These are phyloP conservation scores for Lutraria lutraria DNA, from an alignment of 2,888 invertebrate genomes.

Conservation along the genomic window DNA sequence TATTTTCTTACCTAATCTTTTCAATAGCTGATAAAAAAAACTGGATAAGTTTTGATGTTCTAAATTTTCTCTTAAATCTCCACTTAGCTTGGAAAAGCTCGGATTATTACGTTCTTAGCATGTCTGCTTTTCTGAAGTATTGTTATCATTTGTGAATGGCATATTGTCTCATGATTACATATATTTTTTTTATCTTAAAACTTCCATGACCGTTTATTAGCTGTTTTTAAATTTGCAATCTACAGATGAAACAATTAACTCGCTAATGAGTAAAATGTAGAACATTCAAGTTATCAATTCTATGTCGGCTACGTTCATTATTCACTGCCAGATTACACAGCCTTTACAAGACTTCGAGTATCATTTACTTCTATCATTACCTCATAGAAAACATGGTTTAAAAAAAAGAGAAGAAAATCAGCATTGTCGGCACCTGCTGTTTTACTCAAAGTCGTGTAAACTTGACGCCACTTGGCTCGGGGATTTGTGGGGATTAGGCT, in stretches of 20 bases:
- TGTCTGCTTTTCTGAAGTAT: background rate
- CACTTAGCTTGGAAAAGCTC: background rate
- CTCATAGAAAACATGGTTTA: background rate
- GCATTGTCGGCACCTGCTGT: background rate
- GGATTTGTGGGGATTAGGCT: conserved; percentile 45
- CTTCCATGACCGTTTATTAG: background rate
- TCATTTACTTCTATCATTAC: background rate
- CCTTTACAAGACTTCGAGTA: background rate
- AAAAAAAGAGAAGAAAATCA: background rate
- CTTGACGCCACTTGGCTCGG: conserved; percentile 43
- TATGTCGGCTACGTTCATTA: background rate
- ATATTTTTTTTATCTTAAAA: background rate
- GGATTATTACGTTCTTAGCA: background rate
- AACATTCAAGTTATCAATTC: background rate
- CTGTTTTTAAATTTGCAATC: background rate
- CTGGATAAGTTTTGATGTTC: background rate
- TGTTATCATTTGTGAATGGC: background rate
- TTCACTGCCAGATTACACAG: background rate
- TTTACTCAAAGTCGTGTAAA: background rate
- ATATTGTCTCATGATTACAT: background rate
- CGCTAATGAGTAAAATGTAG: background rate
- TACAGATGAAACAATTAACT: background rate
- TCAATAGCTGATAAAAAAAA: background rate
- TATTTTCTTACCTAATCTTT: background rate
- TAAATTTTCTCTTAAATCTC: background rate